These are phyloP conservation scores for Eclectus roratus DNA, from an alignment of 2,113 vertebrate species.

Conservation along the genomic window DNA sequence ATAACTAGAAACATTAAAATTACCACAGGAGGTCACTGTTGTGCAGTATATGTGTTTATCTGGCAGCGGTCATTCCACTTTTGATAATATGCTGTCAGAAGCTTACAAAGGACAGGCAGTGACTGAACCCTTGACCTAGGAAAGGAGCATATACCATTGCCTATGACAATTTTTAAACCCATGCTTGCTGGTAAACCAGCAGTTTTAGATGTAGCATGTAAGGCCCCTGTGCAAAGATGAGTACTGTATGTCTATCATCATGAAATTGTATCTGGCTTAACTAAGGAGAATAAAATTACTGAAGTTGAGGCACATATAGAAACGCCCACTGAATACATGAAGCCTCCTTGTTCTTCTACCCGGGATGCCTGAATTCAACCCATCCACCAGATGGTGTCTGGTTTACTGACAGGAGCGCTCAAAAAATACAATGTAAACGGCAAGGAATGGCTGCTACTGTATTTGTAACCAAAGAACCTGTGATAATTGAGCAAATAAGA, in stretches of 20 bases:
- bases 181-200: neutral
- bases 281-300: neutral
- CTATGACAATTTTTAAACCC: neutral
- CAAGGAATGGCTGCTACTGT: neutral
- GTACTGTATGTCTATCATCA: neutral
- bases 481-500: neutral
- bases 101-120: neutral
- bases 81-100: neutral
- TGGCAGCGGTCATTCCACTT: neutral
- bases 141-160: neutral
- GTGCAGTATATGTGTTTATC: neutral
- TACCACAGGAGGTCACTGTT: constrained; percentile 51
- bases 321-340: neutral
- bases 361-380: neutral
- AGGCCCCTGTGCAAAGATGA: neutral
- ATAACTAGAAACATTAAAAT: neutral
- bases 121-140: neutral
- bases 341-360: neutral
- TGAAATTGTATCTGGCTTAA: neutral
- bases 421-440: neutral
- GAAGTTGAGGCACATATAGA: neutral
- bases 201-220: neutral
- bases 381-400: neutral
- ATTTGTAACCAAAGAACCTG: neutral
- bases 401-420: neutral